Conservation (phyloP, 2,113 vertebrate genomes). For the Puntigrus tetrazona region DNA sequence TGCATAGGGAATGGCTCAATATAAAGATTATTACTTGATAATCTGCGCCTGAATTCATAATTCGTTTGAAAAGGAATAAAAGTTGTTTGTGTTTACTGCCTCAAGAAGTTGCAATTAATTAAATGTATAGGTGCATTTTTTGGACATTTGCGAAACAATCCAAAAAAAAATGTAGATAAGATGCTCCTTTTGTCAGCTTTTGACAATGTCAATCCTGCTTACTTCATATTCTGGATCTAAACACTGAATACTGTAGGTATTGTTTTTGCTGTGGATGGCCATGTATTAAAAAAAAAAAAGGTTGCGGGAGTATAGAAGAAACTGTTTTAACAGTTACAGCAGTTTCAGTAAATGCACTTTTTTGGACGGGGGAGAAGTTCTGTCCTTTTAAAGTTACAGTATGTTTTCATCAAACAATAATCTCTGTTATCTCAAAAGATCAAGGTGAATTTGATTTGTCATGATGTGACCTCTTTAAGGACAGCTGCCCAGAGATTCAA, state of each 20-base stretch:
- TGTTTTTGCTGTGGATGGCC: background rate
- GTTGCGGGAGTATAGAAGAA: background rate
- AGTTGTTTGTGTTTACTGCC: background rate
- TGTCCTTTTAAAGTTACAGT: background rate
- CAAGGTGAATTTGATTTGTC: background rate
- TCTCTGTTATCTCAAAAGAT: constrained; percentile 2
- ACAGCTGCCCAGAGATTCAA: background rate
- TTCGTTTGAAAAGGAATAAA: background rate
- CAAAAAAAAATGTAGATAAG: background rate
- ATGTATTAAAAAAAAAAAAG: too few relatives aligned
- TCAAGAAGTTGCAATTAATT: background rate
- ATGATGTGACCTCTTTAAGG: constrained; percentile 12
- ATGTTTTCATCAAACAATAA: background rate
- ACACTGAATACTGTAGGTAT: background rate
- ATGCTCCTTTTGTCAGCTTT: background rate
- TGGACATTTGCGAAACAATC: background rate
- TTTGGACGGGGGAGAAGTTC: background rate
- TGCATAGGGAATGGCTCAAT: too few relatives aligned
- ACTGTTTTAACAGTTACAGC: background rate
- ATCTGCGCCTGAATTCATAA: background rate
- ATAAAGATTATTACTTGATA: too few relatives aligned
- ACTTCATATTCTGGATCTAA: background rate
- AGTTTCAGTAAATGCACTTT: background rate
- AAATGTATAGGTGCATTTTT: background rate
- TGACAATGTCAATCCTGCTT: background rate